Base-by-base conservation (phyloP, 2,113 vertebrate species). In the Dromaius novaehollandiae region DNA sequence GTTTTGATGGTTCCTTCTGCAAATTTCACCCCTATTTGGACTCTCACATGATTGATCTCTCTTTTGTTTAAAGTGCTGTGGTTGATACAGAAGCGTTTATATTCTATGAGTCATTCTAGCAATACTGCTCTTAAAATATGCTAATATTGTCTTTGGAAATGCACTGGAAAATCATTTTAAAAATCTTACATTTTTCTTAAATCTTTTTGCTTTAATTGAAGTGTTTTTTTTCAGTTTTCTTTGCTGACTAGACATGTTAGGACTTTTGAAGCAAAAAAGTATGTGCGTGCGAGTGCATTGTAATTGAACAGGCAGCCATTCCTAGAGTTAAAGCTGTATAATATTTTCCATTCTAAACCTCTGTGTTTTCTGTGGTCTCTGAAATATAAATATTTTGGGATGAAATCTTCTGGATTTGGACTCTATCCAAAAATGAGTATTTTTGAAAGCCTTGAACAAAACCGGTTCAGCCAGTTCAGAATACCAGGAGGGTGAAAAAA, bases 131-230 rank as follows among this genome's bases (percentile, higher is more conserved):
- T 92, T 81, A 89, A 95, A 95, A 93, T 88, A 94, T 82, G 93
- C 68, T 94, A 93, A 96, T 97, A 92, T 92, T 93, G 94, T 92
- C 91, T 89, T 97, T 97, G 95, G 93, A 98, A 97, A 96, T 91
- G 56, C 64, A 53, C 51, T 38, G 51, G 51, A 60, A 95, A 93
- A 91, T 89, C 20, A 46, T 95, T 97, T 16, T 1, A 48, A 93
- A 97, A 80, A 93, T 86, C 58, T 87, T 78, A 84, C 36, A 69
- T 97, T 96, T 88, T 95, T 92, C 92, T 89, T 86, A 38, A 93
- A 51, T 91, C 90, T 58, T 42, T 42, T 91, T 87, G 34, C 61
- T 80, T 87, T 95, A 94, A 94, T 68, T 86, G 50, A 92, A 92
- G 68, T 63, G n/a, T 38, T 22, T 38, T 30, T 50, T 34, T 25